Evolutionary conservation across 2,888 invertebrate genomes (phyloP).

Genomic region (Pollenia griseotomentosa): DNA sequence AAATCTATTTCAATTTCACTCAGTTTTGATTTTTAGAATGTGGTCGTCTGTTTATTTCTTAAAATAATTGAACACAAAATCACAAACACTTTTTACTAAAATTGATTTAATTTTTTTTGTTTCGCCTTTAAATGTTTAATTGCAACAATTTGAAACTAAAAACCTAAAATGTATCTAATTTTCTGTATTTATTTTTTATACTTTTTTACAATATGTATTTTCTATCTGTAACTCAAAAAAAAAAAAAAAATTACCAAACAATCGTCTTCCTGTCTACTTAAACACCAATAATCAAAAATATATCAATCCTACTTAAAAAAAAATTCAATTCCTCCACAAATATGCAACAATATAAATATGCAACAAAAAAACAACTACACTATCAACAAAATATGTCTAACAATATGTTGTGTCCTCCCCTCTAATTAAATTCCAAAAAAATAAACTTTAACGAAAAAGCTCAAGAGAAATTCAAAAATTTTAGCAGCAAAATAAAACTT

Average conservation of each 20-base stretch:
- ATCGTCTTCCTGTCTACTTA: conserved; percentile 77
- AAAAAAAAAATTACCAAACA: conserved; percentile 49
- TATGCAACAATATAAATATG: conserved; percentile 54
- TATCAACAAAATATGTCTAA: conserved; percentile 52
- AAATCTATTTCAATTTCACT: too few relatives aligned
- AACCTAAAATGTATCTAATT: conserved; percentile 79
- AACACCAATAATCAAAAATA: conserved; percentile 47
- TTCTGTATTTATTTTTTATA: conserved; percentile 79
- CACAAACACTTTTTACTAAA: not conserved
- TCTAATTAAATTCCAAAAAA: conserved; percentile 4
- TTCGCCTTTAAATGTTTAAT: conserved; percentile 42
- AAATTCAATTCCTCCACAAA: conserved; percentile 40
- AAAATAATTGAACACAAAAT: not conserved
- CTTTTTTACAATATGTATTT: conserved; percentile 76
- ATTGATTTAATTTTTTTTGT: not conserved
- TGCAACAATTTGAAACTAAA: conserved; percentile 27
- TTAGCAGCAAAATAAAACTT: conserved; percentile 55
- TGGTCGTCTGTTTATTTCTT: not conserved
- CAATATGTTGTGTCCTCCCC: conserved; percentile 8
- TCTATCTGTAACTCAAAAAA: conserved; percentile 67
- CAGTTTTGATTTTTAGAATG: too few relatives aligned
- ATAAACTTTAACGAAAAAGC: conserved; percentile 27
- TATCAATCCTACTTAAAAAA: conserved; percentile 56
- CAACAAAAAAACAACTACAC: conserved; percentile 52
- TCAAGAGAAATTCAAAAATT: conserved; percentile 57